A percentile compares a stretch with the other conserved stretches of the same genome.
Conservation (phyloP, 2,797 vertebrate species). For the Rousettus madagascariensis region DNA sequence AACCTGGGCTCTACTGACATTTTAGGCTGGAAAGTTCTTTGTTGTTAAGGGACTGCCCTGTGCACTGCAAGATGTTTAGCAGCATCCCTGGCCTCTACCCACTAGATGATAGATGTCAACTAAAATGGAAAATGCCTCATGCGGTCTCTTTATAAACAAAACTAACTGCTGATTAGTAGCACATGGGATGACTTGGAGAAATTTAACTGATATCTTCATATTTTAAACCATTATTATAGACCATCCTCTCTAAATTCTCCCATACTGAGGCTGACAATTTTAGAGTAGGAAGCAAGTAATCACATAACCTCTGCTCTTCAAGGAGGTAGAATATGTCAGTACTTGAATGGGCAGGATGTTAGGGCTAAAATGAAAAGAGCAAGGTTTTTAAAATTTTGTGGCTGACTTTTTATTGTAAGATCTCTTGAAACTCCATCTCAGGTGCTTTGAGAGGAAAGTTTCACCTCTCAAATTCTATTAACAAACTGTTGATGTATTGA, state of each 20-base stretch:
- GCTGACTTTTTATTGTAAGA: not conserved
- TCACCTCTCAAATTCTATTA: conserved; percentile 15
- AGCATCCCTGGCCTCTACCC: not conserved
- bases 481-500: not conserved
- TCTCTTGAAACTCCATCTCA: not conserved
- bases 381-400: not conserved
- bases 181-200: not conserved
- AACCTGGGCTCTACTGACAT: not conserved
- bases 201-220: not conserved
- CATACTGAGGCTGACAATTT: not conserved
- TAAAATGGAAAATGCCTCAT: not conserved
- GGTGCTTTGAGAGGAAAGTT: not conserved
- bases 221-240: not conserved
- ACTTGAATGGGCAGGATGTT: not conserved
- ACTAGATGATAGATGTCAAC: not conserved
- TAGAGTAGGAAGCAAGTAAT: not conserved
- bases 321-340: not conserved
- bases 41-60: not conserved
- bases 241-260: not conserved
- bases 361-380: not conserved
- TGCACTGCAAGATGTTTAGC: not conserved
- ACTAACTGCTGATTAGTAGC: not conserved
- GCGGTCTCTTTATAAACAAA: not conserved
- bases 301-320: not conserved
- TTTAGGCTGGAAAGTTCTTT: not conserved